Base-by-base conservation (phyloP, 2,888 invertebrate species). In the Meloe dianella region DNA sequence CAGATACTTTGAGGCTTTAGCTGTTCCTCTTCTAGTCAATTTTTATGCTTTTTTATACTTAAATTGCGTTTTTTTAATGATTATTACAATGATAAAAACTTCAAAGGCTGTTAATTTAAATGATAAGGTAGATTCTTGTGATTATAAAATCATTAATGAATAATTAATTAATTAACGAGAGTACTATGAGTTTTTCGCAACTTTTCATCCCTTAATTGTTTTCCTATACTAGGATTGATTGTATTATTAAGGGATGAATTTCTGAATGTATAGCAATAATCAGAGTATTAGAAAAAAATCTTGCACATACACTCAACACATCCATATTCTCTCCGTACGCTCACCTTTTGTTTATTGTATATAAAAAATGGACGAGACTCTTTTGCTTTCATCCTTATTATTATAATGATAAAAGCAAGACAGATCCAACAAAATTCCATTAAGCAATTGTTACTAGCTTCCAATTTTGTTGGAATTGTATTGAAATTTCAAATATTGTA, bases 1-100 rank as follows among this genome's bases (percentile, higher is more conserved):
- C 29, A 38, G 61, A 67, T 63, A 63, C 59, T 60, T 58, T 60
- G 71, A 75, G 74, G 74, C 75, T 77, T 75, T 77, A 74, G 79
- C 74, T 75, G 78, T 80, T 80, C 79, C 79, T 80, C 77, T 78
- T 80, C 79, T 80, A 80, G 80, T 80, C 80, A 79, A 80, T 79
- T 77, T 77, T 75, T 77, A 74, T 74, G 75, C 75, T 74, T 76
- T 74, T 75, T 66, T 75, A 75, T 73, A 76, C 69, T 70, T 66
- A 69, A 69, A 75, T 72, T 71, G 73, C 73, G 71, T 71, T 73
- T 69, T 71, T 64, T 62, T 65, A 65, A 66, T 61, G 61, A 71
- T 64, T 68, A 68, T 47, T 47, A 20, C 3, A 47, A 20, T 65
- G 64, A 63, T 71, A 71, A 71, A 69, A 72, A 76, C 72, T 73